Evolutionary conservation across 2,113 vertebrate genomes (phyloP), one percentile per base, ranked within the genome.

Genomic region (Boleophthalmus pectinirostris): DNA sequence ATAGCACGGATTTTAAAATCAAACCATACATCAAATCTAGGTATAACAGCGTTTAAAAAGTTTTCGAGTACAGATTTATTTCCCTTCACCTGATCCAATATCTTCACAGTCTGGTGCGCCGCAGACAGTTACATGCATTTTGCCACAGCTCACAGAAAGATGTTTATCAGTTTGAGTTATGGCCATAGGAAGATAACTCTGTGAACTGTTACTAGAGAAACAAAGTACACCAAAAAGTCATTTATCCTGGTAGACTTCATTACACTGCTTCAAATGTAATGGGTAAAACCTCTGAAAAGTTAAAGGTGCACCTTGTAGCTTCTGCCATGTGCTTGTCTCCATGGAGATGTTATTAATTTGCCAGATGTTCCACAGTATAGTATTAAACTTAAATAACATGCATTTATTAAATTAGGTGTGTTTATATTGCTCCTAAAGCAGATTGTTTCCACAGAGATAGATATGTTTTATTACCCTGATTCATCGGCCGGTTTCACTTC

Each of bases 101-200:
- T 64, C 16, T 38, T 25, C 58, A 5, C 25, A 3, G 15, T 61
- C 25, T 61, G 58, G 58, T 64, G 61, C 29, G n/a, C 61, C 43
- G 35, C 61, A 64, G 61, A 64, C 29, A 43, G 61, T 38, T 64
- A 64, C 61, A 64, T 64, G 61, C 33, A 38, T 64, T 43, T 43
- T 38, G 33, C 61, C 35, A 64, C 29, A 12, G 61, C 20, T 10
- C 61, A 64, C 10, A 64, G 33, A 25, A 21, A 38, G 61, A 64
- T 64, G 33, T 35, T 64, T 64, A 64, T 64, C 61, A 38, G 18
- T 38, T 38, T 64, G 61, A 64, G 18, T 64, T 64, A 38, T 8
- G 35, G 61, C 14, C 25, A 18, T 18, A 16, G 56, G 57, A 18
- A 61, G 58, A 29, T 29, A 33, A 29, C 8, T 58, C 24, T 21